These are phyloP conservation scores for Tragelaphus strepsiceros DNA, from an alignment of 2,113 vertebrate species.

Conservation along the genomic window DNA sequence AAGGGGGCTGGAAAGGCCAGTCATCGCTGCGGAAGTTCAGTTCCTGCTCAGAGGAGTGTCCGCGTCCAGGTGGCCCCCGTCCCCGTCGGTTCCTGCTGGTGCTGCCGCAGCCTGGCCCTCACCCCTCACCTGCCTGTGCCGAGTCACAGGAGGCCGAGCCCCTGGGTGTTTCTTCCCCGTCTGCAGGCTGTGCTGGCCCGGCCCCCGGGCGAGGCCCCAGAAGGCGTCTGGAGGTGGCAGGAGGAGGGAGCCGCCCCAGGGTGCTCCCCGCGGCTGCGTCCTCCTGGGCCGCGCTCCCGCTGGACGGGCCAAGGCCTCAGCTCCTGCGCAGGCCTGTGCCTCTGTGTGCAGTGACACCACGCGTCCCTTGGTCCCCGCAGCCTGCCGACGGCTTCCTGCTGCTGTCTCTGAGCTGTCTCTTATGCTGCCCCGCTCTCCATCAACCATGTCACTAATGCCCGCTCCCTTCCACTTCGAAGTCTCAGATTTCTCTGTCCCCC, in stretches of 20 bases:
- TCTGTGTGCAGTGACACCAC: neutral
- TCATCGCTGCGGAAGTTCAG: neutral
- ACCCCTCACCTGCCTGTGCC: neutral
- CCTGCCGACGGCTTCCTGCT: neutral
- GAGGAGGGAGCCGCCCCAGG: neutral
- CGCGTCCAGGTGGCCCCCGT: neutral
- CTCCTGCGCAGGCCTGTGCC: neutral
- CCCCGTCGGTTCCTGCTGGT: neutral
- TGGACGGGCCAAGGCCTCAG: neutral
- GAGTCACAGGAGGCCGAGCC: neutral
- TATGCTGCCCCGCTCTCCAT: neutral
- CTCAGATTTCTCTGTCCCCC: neutral
- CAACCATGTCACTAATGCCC: neutral
- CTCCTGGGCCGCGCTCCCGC: neutral
- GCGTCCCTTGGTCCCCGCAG: neutral
- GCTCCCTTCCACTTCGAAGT: neutral
- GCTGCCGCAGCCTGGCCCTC: neutral
- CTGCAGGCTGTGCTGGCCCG: neutral
- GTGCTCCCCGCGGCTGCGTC: fast-evolving
- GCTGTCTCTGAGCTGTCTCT: neutral
- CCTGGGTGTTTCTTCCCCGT: neutral
- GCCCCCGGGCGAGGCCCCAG: neutral
- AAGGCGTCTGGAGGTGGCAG: neutral
- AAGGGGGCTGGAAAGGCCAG: neutral
- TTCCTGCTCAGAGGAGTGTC: neutral